A percentile compares a stretch with the other conserved stretches of the same genome.
phyloP scores from a whole-genome alignment of 2,888 invertebrate species.

The Tetragnatha montana region DNA sequence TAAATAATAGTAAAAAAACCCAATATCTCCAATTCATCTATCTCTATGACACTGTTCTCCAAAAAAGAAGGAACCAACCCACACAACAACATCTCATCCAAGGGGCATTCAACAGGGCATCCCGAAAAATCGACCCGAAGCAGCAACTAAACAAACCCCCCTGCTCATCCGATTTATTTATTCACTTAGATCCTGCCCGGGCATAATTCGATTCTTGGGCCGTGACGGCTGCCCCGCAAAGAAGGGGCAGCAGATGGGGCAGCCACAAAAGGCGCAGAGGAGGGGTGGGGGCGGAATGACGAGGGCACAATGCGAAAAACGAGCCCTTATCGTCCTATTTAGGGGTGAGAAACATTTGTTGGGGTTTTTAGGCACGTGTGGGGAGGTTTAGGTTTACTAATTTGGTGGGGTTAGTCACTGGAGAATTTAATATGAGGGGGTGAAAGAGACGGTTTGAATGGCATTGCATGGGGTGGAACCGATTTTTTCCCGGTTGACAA shows the following conservation, averaged over 20 bases:
- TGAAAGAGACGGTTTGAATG: no score
- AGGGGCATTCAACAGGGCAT: background rate
- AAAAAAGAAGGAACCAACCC: no score
- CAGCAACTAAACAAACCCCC: background rate
- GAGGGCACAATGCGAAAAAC: constrained; percentile 29
- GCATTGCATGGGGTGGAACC: no score
- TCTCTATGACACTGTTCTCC: no score
- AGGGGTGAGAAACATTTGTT: background rate
- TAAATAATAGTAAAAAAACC: no score
- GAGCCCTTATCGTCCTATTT: constrained; percentile 30
- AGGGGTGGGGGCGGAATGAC: constrained; percentile 10
- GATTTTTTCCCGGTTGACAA: no score
- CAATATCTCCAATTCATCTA: no score
- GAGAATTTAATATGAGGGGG: no score
- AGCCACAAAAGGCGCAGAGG: background rate
- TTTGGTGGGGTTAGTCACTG: no score
- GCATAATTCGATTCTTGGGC: background rate
- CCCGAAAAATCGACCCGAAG: background rate
- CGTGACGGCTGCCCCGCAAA: background rate
- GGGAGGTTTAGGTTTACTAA: background rate
- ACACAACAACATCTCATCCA: background rate
- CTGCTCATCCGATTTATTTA: background rate
- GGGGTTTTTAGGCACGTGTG: background rate
- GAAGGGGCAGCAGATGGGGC: constrained; percentile 40
- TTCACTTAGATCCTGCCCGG: background rate